Conservation (phyloP, 2,888 invertebrate genomes). For the Onchidella celtica region DNA sequence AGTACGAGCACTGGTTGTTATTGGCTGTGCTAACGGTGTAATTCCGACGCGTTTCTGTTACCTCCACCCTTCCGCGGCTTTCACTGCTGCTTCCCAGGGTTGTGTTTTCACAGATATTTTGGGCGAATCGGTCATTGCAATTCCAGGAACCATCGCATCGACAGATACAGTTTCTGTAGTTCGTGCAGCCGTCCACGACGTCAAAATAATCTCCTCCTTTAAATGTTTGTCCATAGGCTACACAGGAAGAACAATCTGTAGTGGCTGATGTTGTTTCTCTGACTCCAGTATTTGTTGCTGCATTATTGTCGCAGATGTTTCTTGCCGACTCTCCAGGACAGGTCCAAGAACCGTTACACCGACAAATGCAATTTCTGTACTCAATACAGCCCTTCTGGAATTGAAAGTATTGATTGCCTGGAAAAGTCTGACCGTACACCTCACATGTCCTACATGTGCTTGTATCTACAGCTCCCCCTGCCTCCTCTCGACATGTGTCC, state of each 20-base stretch:
- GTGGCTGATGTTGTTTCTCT: neutral
- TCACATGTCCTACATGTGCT: constrained; percentile 8
- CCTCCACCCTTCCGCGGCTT: too few relatives aligned
- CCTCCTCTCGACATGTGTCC: constrained; percentile 37
- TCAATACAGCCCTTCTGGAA: constrained; percentile 65
- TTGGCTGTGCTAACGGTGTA: neutral
- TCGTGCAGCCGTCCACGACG: constrained; percentile 63
- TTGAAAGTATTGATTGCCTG: constrained; percentile 63
- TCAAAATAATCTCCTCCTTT: constrained; percentile 65
- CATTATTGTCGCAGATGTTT: constrained; percentile 57
- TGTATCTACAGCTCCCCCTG: neutral
- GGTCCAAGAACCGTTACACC: constrained; percentile 71
- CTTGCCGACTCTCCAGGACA: constrained; percentile 60
- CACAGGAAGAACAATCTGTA: constrained; percentile 60
- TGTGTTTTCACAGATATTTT: constrained; percentile 56
- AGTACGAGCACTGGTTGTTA: constrained; percentile 56
- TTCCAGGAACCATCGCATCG: constrained; percentile 72
- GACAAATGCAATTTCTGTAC: constrained; percentile 65
- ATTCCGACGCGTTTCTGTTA: too few relatives aligned
- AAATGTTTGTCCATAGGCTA: constrained; percentile 58
- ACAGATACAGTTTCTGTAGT: constrained; percentile 66
- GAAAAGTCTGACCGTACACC: constrained; percentile 52
- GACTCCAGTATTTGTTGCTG: neutral
- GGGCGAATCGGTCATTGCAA: constrained; percentile 63
- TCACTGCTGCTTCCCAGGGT: neutral